Conservation (phyloP, 2,113 vertebrate species). For the Psettodes erumei region DNA sequence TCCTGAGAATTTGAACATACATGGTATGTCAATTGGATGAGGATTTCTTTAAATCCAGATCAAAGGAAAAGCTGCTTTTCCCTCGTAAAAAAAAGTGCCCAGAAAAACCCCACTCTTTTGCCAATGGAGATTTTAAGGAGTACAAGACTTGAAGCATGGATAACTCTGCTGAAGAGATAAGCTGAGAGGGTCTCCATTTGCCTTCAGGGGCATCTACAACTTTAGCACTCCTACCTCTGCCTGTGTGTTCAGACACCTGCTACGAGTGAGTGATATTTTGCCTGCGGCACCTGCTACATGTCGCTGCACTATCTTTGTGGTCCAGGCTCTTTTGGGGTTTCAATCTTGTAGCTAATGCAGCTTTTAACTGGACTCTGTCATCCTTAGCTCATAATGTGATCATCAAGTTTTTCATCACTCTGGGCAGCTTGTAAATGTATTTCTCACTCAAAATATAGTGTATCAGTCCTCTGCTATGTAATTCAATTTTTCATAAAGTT, state of each 20-base stretch:
- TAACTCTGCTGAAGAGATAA: constrained; percentile 50
- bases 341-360: constrained; percentile 19
- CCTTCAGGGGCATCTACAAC: constrained; percentile 44
- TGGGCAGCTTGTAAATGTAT: neutral
- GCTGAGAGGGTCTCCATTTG: constrained; percentile 25
- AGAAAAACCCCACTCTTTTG: neutral
- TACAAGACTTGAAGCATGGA: constrained; percentile 42
- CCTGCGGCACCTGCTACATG: constrained; percentile 34
- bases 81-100: neutral
- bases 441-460: neutral
- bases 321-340: constrained; percentile 36
- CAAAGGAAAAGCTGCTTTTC: constrained; percentile 32
- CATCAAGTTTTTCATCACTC: neutral
- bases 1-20: constrained; percentile 19
- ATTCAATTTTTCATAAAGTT: neutral
- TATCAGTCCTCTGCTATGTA: neutral
- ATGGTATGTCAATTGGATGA: constrained; percentile 32
- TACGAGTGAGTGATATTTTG: constrained; percentile 25
- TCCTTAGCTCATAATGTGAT: constrained; percentile 32
- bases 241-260: constrained; percentile 35
- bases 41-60: constrained; percentile 15
- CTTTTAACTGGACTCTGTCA: constrained; percentile 38
- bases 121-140: constrained; percentile 38
- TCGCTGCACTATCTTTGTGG: constrained; percentile 31
- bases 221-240: constrained; percentile 24